Evolutionary conservation across 2,888 invertebrate species (phyloP).

Genomic region (Cheilosia impressa): DNA sequence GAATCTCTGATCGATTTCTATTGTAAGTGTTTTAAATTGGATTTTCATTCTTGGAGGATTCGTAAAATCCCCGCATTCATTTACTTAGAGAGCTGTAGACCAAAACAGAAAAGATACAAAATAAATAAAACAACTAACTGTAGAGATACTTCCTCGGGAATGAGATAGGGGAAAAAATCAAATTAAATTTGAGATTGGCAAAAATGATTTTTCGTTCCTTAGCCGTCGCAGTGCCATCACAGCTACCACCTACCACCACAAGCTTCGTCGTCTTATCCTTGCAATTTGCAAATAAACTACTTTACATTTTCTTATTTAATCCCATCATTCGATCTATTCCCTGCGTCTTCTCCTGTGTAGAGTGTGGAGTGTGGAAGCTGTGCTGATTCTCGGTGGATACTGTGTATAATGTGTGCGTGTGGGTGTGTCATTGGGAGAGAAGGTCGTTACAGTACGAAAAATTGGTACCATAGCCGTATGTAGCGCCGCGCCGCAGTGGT

Average conservation of each 20-base stretch:
- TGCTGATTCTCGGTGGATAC: slow-evolving; percentile 30
- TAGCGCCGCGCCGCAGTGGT: slow-evolving; percentile 26
- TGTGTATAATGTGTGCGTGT: slow-evolving; percentile 39
- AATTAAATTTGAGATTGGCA: slow-evolving; percentile 73
- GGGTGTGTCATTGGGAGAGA: slow-evolving; percentile 31
- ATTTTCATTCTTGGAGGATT: slow-evolving; percentile 58
- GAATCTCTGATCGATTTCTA: slow-evolving; percentile 52
- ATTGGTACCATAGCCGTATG: slow-evolving; percentile 70
- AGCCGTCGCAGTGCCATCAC: slow-evolving; percentile 54
- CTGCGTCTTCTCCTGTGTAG: slow-evolving; percentile 29
- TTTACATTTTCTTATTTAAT: slow-evolving; percentile 76
- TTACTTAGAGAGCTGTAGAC: slow-evolving; percentile 32
- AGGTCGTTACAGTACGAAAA: slow-evolving; percentile 72
- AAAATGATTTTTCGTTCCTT: slow-evolving; percentile 73
- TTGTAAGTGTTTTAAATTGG: slow-evolving; percentile 63
- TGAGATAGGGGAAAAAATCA: slow-evolving; percentile 54
- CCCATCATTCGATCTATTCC: slow-evolving; percentile 75
- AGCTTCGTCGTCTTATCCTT: slow-evolving; percentile 69
- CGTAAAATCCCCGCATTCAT: slow-evolving; percentile 48
- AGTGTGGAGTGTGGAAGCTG: slow-evolving; percentile 5
- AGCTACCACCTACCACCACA: slow-evolving; percentile 47
- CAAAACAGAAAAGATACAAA: slow-evolving; percentile 31
- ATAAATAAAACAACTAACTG: slow-evolving; percentile 67
- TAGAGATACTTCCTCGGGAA: slow-evolving; percentile 6
- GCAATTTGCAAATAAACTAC: slow-evolving; percentile 76